These are phyloP conservation scores for Lophotis ruficrista DNA, from an alignment of 2,113 vertebrate species.

Conservation along the genomic window DNA sequence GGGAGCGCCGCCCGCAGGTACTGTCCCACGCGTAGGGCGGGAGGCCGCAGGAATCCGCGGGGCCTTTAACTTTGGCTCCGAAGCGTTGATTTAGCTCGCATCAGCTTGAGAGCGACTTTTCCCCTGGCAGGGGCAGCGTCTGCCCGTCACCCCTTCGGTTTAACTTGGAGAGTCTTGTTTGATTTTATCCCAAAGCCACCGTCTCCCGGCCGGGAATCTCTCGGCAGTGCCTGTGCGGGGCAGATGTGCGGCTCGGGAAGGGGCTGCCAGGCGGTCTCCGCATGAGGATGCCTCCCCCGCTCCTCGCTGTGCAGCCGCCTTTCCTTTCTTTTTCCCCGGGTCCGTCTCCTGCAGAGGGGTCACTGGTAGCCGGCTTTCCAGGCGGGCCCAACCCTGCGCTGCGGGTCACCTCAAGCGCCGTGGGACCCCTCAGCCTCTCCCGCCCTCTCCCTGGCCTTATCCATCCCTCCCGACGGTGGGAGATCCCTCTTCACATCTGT, in stretches of 20 bases:
- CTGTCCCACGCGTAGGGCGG: not conserved
- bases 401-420: not conserved
- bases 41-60: not conserved
- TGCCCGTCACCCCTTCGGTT: not conserved
- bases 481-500: not conserved
- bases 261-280: not conserved
- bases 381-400: no score
- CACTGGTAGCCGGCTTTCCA: not conserved
- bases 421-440: not conserved
- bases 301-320: not conserved
- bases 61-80: not conserved
- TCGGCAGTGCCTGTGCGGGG: not conserved
- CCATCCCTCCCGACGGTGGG: not conserved
- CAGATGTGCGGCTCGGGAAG: not conserved
- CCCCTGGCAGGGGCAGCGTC: not conserved
- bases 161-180: not conserved
- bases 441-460: not conserved
- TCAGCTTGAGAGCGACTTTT: not conserved
- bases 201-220: not conserved
- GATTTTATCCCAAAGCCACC: not conserved
- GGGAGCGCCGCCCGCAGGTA: not conserved
- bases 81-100: not conserved
- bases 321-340: not conserved
- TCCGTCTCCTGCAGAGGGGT: not conserved
- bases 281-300: not conserved